phyloP scores from a whole-genome alignment of 1,140 invertebrate genomes.

The Aphaenogaster floridana region DNA sequence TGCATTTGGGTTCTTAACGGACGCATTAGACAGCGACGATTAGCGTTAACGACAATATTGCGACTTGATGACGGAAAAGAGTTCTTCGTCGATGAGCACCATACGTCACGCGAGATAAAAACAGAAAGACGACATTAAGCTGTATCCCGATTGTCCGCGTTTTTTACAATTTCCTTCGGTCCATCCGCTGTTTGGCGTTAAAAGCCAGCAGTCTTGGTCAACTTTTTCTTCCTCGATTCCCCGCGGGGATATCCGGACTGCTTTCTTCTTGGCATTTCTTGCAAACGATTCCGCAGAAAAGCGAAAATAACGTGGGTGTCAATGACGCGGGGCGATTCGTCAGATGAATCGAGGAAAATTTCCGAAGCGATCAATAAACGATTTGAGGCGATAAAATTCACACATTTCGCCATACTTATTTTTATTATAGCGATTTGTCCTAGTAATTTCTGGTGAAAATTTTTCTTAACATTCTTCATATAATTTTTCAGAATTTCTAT shows the following conservation, averaged over 20 bases:
- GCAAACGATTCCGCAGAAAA: neutral
- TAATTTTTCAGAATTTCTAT: too few species aligned
- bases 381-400: neutral
- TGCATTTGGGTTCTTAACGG: neutral
- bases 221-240: neutral
- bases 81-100: neutral
- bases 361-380: neutral
- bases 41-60: neutral
- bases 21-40: neutral
- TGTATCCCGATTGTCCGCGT: neutral
- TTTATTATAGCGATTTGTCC: neutral
- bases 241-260: neutral
- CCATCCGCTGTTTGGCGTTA: neutral
- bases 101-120: neutral
- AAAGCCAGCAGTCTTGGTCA: slow-evolving; percentile 2
- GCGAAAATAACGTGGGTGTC: neutral
- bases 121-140: neutral
- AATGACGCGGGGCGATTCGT: neutral
- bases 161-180: neutral
- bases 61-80: too few species aligned
- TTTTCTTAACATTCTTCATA: too few species aligned
- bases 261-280: neutral
- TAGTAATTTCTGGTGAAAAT: neutral
- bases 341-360: neutral
- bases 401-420: neutral